These are phyloP conservation scores for Siphamia tubifer DNA, from an alignment of 2,113 vertebrate genomes.

Conservation along the genomic window DNA sequence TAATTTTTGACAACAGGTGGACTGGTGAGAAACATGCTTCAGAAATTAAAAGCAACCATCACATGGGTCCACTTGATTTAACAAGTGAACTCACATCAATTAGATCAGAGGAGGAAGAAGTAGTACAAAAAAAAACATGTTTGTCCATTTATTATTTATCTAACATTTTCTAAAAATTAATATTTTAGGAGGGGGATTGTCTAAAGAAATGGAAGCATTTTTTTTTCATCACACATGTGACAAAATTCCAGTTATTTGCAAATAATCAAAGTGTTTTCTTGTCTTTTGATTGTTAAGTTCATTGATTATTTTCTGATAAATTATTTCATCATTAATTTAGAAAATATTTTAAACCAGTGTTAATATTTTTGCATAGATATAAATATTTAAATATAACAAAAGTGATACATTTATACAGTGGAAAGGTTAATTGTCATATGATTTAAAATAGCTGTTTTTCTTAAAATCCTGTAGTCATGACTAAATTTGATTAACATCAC, in stretches of 20 bases:
- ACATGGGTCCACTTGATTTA: not conserved
- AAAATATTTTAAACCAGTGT: not conserved
- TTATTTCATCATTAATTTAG: not conserved
- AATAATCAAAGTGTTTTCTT: not conserved
- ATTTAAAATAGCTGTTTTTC: not conserved
- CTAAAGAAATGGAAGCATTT: too few species aligned
- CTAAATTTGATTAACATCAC: not conserved
- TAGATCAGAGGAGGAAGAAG: not conserved
- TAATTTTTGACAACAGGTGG: not conserved
- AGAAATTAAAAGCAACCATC: too few species aligned
- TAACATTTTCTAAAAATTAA: not conserved
- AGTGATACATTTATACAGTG: not conserved
- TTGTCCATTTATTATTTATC: too few species aligned
- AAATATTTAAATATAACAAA: not conserved
- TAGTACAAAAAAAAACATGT: not conserved
- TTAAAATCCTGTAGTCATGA: not conserved
- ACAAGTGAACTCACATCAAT: slow-evolving; percentile 8
- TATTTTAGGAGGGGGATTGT: not conserved
- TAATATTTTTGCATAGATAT: not conserved
- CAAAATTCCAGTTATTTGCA: not conserved
- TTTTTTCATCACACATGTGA: not conserved
- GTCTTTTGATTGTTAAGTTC: not conserved
- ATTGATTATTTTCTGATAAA: not conserved
- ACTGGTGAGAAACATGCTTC: not conserved
- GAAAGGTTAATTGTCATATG: not conserved